phyloP scores from a whole-genome alignment of 1,140 invertebrate genomes.

The Cecropterus lyciades region DNA sequence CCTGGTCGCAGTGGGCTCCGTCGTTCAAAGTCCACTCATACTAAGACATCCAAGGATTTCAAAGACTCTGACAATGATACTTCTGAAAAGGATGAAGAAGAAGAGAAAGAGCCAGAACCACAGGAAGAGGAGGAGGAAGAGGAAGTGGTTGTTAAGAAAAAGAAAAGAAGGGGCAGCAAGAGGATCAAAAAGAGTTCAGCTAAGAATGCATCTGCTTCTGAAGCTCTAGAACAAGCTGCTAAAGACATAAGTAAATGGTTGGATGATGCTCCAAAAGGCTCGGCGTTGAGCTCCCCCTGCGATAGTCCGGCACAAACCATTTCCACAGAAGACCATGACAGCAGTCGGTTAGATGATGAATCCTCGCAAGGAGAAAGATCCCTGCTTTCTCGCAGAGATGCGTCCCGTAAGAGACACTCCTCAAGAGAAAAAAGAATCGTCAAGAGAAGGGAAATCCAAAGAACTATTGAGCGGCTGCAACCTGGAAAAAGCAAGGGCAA shows the following conservation, averaged over 20 bases:
- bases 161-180: slow-evolving; percentile 60
- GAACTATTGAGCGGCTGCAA: slow-evolving; percentile 92
- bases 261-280: slow-evolving; percentile 91
- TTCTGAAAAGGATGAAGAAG: slow-evolving; percentile 56
- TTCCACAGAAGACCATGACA: slow-evolving; percentile 74
- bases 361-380: slow-evolving; percentile 66
- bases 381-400: slow-evolving; percentile 62
- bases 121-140: slow-evolving; percentile 55
- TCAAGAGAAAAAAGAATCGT: slow-evolving; percentile 75
- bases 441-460: slow-evolving; percentile 89
- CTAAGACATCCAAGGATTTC: slow-evolving; percentile 46
- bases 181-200: slow-evolving; percentile 67
- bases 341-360: slow-evolving; percentile 71
- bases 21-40: slow-evolving; percentile 35
- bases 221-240: slow-evolving; percentile 92
- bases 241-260: slow-evolving; percentile 96
- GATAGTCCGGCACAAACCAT: slow-evolving; percentile 68
- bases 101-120: slow-evolving; percentile 53
- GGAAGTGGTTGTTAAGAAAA: slow-evolving; percentile 36
- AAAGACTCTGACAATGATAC: slow-evolving; percentile 50
- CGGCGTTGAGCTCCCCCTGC: slow-evolving; percentile 89
- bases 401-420: slow-evolving; percentile 72
- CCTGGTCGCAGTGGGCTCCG: slow-evolving; percentile 36
- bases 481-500: slow-evolving; percentile 94
- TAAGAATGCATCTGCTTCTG: slow-evolving; percentile 87